These are phyloP conservation scores for Brachionus rubens DNA, from an alignment of 1,140 invertebrate species.

Conservation along the genomic window DNA sequence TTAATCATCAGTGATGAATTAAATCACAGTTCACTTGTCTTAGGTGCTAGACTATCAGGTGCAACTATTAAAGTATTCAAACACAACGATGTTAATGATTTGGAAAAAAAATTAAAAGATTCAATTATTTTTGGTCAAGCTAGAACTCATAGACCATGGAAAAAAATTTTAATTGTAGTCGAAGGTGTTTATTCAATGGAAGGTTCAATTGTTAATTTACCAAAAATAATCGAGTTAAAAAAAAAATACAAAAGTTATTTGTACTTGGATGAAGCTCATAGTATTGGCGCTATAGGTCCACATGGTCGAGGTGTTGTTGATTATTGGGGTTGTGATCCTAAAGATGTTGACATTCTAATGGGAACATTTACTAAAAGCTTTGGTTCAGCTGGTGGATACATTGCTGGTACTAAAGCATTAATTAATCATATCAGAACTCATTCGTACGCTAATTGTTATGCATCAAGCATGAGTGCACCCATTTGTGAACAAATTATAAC, in stretches of 20 bases:
- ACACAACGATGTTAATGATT: constrained; percentile 74
- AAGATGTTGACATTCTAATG: constrained; percentile 95
- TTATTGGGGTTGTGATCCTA: constrained; percentile 75
- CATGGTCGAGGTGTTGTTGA: constrained; percentile 83
- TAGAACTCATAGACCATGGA: constrained; percentile 74
- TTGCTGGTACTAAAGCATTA: constrained; percentile 80
- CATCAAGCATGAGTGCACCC: constrained; percentile 80
- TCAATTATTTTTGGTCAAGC: constrained; percentile 79
- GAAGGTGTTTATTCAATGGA: constrained; percentile 99
- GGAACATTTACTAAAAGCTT: constrained; percentile 94
- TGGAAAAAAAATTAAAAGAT: constrained; percentile 75
- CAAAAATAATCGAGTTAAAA: constrained; percentile 82
- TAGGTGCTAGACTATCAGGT: constrained; percentile 82
- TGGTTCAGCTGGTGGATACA: constrained; percentile 93
- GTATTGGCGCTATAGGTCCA: constrained; percentile 84
- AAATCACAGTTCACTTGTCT: constrained; percentile 91
- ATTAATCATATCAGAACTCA: constrained; percentile 74
- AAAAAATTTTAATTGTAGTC: constrained; percentile 87
- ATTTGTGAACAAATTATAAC: constrained; percentile 84
- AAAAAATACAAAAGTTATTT: constrained; percentile 87
- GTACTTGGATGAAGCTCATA: constrained; percentile 93
- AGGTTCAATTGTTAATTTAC: constrained; percentile 84
- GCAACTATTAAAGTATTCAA: constrained; percentile 82
- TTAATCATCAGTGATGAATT: constrained; percentile 91
- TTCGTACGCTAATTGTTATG: constrained; percentile 83